phyloP scores from a whole-genome alignment of 1,140 invertebrate genomes.

The Wiebesia pumilae region DNA sequence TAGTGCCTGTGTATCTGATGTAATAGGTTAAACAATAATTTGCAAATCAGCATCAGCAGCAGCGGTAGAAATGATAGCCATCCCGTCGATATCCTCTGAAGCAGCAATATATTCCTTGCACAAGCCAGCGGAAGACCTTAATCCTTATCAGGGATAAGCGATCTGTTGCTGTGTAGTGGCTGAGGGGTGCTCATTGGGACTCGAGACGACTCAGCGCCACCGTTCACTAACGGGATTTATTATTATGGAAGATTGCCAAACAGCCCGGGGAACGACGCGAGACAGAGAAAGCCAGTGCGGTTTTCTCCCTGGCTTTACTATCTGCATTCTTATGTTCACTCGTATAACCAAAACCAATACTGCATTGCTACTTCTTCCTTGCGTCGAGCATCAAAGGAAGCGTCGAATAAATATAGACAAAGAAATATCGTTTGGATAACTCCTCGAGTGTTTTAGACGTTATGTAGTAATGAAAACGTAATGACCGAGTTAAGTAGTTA shows the following conservation, averaged over 20 bases:
- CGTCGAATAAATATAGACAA: neutral
- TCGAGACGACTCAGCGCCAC: slow-evolving; percentile 28
- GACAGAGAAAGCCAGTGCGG: neutral
- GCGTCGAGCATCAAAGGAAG: neutral
- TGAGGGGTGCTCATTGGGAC: neutral
- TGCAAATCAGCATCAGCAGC: neutral
- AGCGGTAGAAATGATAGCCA: neutral
- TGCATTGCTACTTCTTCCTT: neutral
- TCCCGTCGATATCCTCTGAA: neutral
- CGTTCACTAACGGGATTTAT: slow-evolving; percentile 37
- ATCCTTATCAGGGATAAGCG: slow-evolving; percentile 51
- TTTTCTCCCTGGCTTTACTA: slow-evolving; percentile 10
- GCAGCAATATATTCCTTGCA: slow-evolving; percentile 34
- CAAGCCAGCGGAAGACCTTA: slow-evolving; percentile 34
- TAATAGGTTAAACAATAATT: slow-evolving; percentile 38
- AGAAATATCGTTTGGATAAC: neutral
- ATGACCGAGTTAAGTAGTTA: neutral
- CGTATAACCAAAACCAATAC: neutral
- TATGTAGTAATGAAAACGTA: no score
- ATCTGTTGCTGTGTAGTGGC: slow-evolving; percentile 43
- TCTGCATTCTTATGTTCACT: neutral
- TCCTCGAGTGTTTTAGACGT: neutral
- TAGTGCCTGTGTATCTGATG: neutral
- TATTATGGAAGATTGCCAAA: slow-evolving; percentile 49
- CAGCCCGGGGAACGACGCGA: neutral